phyloP scores from a whole-genome alignment of 2,797 vertebrate species.

The Calcarius lapponicus region DNA sequence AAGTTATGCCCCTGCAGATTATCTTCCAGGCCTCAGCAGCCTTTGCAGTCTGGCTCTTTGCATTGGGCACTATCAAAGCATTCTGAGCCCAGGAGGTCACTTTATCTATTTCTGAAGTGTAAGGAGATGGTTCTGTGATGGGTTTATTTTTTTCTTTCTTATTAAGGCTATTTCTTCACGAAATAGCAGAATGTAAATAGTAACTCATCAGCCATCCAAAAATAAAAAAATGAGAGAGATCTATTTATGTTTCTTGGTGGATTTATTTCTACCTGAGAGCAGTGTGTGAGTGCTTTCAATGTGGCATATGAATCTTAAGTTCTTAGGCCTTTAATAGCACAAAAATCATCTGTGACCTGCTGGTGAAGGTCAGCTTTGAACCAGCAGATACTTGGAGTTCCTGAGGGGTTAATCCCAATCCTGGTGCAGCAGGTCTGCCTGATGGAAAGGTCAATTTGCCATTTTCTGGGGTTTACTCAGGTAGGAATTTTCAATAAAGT shows the following conservation, averaged over 20 bases:
- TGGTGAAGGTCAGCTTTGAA: not conserved
- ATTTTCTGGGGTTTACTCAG: not conserved
- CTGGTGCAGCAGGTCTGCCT: not conserved
- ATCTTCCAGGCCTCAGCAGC: not conserved
- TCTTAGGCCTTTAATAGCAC: not conserved
- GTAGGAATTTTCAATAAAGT: not conserved
- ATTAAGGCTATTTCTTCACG: constrained; percentile 46
- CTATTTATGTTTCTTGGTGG: constrained; percentile 38
- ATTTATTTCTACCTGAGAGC: constrained; percentile 64
- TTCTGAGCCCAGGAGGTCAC: constrained; percentile 21
- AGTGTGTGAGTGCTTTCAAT: not conserved
- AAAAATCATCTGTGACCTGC: not conserved
- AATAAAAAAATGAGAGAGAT: not conserved
- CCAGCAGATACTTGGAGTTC: not conserved
- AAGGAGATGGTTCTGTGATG: constrained; percentile 38
- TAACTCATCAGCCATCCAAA: constrained; percentile 18
- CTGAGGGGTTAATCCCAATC: not conserved
- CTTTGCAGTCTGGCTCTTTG: constrained; percentile 15
- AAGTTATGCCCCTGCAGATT: constrained; percentile 17
- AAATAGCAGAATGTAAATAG: constrained; percentile 60
- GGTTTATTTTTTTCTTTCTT: constrained; percentile 31
- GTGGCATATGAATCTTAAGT: not conserved
- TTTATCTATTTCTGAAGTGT: constrained; percentile 44
- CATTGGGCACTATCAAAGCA: not conserved
- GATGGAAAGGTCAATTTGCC: not conserved